Conservation (phyloP, 2,888 invertebrate species). For the Thysanoteuthis rhombus region DNA sequence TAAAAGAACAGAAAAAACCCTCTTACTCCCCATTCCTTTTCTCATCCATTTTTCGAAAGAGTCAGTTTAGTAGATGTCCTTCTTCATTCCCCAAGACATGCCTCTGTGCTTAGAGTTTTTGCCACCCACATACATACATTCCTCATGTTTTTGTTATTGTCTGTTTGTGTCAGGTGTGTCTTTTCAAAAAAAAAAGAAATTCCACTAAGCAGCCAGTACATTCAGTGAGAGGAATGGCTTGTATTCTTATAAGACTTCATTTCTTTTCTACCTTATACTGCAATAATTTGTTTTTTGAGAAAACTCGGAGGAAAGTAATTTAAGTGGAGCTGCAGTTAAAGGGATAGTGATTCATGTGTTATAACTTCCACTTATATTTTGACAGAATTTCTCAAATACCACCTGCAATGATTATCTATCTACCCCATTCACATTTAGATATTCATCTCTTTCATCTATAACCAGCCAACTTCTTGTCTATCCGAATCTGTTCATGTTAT, state of each 20-base stretch:
- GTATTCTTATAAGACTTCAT: background rate
- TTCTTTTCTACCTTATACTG: background rate
- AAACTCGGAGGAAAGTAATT: background rate
- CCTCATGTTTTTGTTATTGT: background rate
- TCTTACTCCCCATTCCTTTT: background rate
- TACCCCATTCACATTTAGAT: background rate
- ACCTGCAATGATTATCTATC: background rate
- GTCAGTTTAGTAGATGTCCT: background rate
- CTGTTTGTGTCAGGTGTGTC: background rate
- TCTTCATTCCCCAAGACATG: background rate
- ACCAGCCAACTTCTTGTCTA: background rate
- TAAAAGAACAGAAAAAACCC: background rate
- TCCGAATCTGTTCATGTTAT: no score
- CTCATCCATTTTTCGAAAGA: background rate
- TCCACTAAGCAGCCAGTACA: background rate
- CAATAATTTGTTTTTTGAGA: background rate
- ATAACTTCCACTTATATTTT: background rate
- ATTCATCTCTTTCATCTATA: background rate
- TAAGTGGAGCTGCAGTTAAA: background rate
- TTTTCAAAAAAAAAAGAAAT: background rate
- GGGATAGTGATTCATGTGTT: background rate
- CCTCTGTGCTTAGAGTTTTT: background rate
- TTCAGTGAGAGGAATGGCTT: background rate
- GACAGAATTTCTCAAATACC: background rate
- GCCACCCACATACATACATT: background rate